Conservation (phyloP, 2,113 vertebrate species). For the Ictidomys tridecemlineatus region DNA sequence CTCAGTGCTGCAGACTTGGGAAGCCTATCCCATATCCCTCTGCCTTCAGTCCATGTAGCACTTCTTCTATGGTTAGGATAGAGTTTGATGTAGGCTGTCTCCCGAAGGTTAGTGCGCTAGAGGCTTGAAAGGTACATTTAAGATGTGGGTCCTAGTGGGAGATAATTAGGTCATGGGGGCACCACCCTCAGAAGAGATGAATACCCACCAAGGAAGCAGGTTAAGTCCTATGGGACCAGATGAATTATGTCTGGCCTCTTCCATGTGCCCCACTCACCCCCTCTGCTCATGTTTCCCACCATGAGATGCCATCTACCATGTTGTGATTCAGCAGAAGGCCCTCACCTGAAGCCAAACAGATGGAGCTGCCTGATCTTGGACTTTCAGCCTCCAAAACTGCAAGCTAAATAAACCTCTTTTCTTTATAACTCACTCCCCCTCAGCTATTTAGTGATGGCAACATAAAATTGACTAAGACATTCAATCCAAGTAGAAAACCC, state of each 20-base stretch:
- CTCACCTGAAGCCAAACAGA: neutral
- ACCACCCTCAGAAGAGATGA: neutral
- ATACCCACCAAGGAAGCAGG: neutral
- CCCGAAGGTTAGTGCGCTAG: neutral
- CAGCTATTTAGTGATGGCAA: neutral
- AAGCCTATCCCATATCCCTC: neutral
- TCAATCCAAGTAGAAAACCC: neutral
- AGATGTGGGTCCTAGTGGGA: neutral
- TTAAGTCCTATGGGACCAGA: neutral
- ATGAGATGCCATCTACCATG: neutral
- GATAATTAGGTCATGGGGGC: neutral
- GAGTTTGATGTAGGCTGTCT: too few species aligned
- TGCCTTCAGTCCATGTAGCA: neutral
- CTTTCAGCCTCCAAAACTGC: neutral
- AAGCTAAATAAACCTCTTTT: neutral
- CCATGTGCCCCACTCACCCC: neutral
- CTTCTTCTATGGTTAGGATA: neutral
- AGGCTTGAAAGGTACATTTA: neutral
- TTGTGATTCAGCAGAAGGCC: neutral
- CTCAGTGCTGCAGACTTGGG: neutral
- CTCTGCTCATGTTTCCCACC: neutral
- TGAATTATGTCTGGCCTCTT: neutral
- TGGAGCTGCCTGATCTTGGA: neutral
- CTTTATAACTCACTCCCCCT: neutral
- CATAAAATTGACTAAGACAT: neutral